Evolutionary conservation across 2,797 vertebrate genomes (phyloP), one percentile per base, ranked within the genome.

Genomic region (Hemibagrus guttatus): DNA sequence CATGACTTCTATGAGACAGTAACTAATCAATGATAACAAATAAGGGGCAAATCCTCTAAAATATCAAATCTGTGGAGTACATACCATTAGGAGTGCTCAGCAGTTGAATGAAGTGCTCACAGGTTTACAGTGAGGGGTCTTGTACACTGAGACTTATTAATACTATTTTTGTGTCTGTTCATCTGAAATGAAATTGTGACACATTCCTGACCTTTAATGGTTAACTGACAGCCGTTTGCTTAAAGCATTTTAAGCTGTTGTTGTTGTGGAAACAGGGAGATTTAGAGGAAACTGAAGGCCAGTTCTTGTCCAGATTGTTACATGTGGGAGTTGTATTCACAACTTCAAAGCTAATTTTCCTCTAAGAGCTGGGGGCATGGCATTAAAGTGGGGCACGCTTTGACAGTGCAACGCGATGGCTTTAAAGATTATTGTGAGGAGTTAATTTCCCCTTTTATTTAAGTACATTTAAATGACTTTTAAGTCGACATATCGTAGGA

Each of bases 321-420:
- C 85, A 91, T 91, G 95, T 95, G 93, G 94, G 94, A 95, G 94
- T 93, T 89, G 52, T 89, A 85, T 89, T 89, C 85, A 86, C 86
- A 86, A 81, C 82, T 71, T 81, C 9, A 88, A 83, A 89, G 90
- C 72, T 87, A 86, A 87, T 91, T 91, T 75, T 93, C 93, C 93
- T 92, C 90, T 93, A 93, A 82, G 88, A 81, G 91, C 8, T 35
- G 61, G 93, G 94, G 81, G 78, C 5, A 94, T 86, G 78, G 68
- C 68, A 81, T 82, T 82, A 86, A 81, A 81, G 13, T 82, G 79
- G 78, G 66, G 72, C 74, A 85, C 12, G 84, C 76, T 80, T 80
- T 82, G 46, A 72, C 39, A 39, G 31, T 26, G 26, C 75, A 84
- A 28, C 2, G 42, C 61, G 78, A 5, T 63, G 76, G 42, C 89